phyloP scores from a whole-genome alignment of 2,113 vertebrate genomes.

The Cyphomyrus discorhynchus region DNA sequence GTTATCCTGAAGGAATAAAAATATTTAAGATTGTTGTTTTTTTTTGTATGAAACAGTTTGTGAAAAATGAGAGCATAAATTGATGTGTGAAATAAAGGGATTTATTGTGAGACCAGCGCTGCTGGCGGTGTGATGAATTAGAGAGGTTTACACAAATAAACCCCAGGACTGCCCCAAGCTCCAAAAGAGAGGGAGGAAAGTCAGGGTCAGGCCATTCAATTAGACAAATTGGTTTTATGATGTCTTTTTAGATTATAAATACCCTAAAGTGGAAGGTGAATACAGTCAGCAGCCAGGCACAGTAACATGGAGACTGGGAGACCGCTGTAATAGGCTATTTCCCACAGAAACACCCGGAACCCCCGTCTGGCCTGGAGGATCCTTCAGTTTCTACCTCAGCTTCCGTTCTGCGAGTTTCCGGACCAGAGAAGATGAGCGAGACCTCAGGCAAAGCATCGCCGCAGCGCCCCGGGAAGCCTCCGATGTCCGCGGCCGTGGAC shows the following conservation, averaged over 20 bases:
- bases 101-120: constrained; percentile 4
- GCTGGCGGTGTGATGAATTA: constrained; percentile 14
- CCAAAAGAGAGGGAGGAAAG: neutral
- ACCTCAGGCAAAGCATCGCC: constrained; percentile 70
- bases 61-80: constrained; percentile 15
- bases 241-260: constrained; percentile 28
- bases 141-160: constrained; percentile 10
- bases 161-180: neutral
- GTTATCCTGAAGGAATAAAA: neutral
- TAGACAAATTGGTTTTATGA: constrained; percentile 11
- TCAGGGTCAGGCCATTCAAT: neutral
- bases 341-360: neutral
- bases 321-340: neutral
- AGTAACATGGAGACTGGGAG: neutral
- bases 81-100: neutral
- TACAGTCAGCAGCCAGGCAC: neutral
- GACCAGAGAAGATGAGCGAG: constrained; percentile 72
- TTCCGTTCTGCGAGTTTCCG: constrained; percentile 53
- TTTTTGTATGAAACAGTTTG: neutral
- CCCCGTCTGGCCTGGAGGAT: neutral
- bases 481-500: constrained; percentile 75
- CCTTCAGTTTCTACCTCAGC: constrained; percentile 16
- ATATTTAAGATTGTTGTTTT: neutral
- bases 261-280: constrained; percentile 17
- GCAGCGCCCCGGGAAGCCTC: constrained; percentile 36